Percentiles rank a stretch among this genome's conserved stretches.
These are phyloP conservation scores for Xestia sexstrigata DNA, from an alignment of 2,888 invertebrate species.

Conservation along the genomic window DNA sequence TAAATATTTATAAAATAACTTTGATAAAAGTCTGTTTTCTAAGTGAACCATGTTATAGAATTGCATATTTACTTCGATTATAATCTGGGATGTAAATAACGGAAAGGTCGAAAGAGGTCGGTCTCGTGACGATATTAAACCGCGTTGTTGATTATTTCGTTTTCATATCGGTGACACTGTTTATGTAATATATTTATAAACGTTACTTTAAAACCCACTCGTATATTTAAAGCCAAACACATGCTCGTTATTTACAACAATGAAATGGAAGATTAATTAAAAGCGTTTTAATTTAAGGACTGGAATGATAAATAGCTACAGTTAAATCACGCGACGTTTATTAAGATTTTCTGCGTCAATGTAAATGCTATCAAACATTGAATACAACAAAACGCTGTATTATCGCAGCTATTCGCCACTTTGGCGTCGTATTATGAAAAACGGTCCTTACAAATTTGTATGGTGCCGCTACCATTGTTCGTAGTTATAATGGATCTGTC, in stretches of 20 bases:
- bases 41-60: conserved; percentile 36
- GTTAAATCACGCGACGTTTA: conserved; percentile 41
- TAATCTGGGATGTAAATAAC: conserved; percentile 57
- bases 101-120: conserved; percentile 63
- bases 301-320: conserved; percentile 29
- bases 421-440: conserved; percentile 66
- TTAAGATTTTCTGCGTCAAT: conserved; percentile 50
- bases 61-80: conserved; percentile 49
- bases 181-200: conserved; percentile 29
- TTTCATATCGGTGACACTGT: conserved; percentile 47
- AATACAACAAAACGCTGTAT: conserved; percentile 60
- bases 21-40: conserved; percentile 23
- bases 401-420: conserved; percentile 61
- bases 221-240: conserved; percentile 16
- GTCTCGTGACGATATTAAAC: conserved; percentile 60
- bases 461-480: conserved; percentile 81
- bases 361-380: conserved; percentile 50
- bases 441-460: conserved; percentile 74
- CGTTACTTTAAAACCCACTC: conserved; percentile 1
- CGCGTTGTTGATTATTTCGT: conserved; percentile 58
- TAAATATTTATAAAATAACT: conserved; percentile 17
- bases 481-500: conserved; percentile 86
- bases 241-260: conserved; percentile 20
- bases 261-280: conserved; percentile 29
- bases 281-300: conserved; percentile 24